Evolutionary conservation across 2,797 vertebrate genomes (phyloP), one percentile per base, ranked within the genome.

Genomic region (Brotula barbata): DNA sequence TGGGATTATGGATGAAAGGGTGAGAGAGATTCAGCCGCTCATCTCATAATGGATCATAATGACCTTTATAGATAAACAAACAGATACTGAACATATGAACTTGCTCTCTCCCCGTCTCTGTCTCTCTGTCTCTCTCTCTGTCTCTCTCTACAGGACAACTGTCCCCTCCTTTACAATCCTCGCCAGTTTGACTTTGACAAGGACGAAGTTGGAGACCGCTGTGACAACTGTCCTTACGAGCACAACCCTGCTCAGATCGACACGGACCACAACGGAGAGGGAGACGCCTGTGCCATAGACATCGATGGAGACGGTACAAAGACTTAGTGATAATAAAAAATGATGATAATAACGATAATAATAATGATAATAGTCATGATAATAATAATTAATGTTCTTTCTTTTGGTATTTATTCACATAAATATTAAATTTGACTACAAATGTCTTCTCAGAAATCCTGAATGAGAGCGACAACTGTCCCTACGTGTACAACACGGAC

Each of bases 261-360:
- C 82, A 99, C 97, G 0, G 94, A 98, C 75, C 81, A 92, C 78
- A 96, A 99, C 0, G 95, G 95, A 2, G 96, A 99, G 84, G 97
- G 97, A 0, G 97, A 99, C 0, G 94, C 94, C 0, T 99, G 97
- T 42, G 93, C 96, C 1, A 91, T 94, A 58, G 97, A 99, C 85
- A 99, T 99, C n/a, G 97, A 99, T 0, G 97, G 97, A 58, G 97
- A 99, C n/a, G 97, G 97, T 99, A 91, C 77, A 89, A 72, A n/a
- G 20, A 52, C 19, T 1, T 41, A 16, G 0, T 5, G n/a, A 40
- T 8, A 6, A 34, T 2, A 6, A 12, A 12, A 13, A 14, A 20
- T 22, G 49, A 13, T 20, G 20, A n/a, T n/a, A n/a, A n/a, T n/a
- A n/a, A n/a, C n/a, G n/a, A n/a, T n/a, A n/a, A n/a, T n/a, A n/a